Percentiles rank a stretch among this genome's conserved stretches.
Evolutionary conservation across 2,797 vertebrate genomes (phyloP).

Genomic region (Sciurus vulgaris): DNA sequence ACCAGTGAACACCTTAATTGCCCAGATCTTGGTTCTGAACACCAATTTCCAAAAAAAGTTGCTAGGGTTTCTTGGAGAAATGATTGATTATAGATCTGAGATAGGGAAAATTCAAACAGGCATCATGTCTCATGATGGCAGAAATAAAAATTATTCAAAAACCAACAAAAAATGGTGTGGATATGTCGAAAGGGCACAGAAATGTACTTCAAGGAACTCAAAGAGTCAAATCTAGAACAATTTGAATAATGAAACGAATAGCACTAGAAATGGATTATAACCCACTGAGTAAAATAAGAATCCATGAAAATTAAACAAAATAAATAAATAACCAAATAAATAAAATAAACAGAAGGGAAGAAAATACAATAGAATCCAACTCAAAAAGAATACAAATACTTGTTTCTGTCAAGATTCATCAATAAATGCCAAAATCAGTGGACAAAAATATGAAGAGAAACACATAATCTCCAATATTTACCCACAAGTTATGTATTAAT

Average conservation of each 20-base stretch:
- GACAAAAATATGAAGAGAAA: neutral
- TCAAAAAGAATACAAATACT: neutral
- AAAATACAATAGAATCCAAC: neutral
- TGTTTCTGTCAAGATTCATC: neutral
- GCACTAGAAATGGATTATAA: neutral
- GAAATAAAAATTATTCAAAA: conserved; percentile 24
- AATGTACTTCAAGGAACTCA: neutral
- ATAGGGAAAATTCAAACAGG: neutral
- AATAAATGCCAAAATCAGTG: neutral
- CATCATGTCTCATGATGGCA: neutral
- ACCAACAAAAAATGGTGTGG: neutral
- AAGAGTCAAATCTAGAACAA: neutral
- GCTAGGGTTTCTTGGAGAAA: neutral
- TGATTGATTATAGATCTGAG: neutral
- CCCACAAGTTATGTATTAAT: neutral
- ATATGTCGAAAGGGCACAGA: neutral
- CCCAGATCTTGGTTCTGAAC: neutral
- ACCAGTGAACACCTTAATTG: neutral
- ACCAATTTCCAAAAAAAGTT: neutral
- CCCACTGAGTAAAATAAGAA: conserved; percentile 32
- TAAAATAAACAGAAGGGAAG: neutral
- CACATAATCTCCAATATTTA: conserved; percentile 30
- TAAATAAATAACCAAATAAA: neutral
- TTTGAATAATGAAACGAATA: conserved; percentile 44
- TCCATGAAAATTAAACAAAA: neutral